Evolutionary conservation across 2,797 vertebrate species (phyloP).

Genomic region (Margarornis squamiger): DNA sequence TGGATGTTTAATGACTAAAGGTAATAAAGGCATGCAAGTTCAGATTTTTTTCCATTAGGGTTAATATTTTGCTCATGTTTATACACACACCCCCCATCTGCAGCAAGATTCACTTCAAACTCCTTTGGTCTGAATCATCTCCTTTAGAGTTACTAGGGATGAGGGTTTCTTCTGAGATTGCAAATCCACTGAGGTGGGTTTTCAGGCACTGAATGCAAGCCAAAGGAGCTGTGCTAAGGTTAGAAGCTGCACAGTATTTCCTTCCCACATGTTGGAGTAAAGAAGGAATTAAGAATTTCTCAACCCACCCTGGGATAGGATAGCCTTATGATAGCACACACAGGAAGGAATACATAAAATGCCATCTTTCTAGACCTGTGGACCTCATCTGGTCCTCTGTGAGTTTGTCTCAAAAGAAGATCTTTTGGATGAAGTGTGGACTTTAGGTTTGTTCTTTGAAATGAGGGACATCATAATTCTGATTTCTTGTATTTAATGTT

Average conservation of each 20-base stretch:
- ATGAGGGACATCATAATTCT: not conserved
- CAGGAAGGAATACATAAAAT: not conserved
- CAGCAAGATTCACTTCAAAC: not conserved
- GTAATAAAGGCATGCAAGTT: not conserved
- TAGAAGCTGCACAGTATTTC: not conserved
- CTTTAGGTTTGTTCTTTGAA: not conserved
- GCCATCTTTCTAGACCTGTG: not conserved
- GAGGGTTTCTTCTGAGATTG: not conserved
- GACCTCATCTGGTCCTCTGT: not conserved
- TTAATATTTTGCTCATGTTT: not conserved
- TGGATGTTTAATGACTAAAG: not conserved
- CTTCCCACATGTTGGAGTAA: rapidly evolving
- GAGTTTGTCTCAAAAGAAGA: not conserved
- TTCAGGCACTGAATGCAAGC: not conserved
- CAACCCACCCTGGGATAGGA: not conserved
- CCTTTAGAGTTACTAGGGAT: not conserved
- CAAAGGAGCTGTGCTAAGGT: not conserved
- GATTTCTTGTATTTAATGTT: not conserved
- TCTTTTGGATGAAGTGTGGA: not conserved
- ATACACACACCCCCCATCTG: not conserved
- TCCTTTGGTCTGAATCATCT: not conserved
- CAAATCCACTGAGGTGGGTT: not conserved
- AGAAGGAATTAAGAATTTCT: not conserved
- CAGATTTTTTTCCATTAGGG: not conserved
- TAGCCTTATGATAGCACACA: not conserved